A percentile compares a stretch with the other conserved stretches of the same genome.
Evolutionary conservation across 2,797 vertebrate genomes (phyloP).

Genomic region (Centroberyx gerrardi): DNA sequence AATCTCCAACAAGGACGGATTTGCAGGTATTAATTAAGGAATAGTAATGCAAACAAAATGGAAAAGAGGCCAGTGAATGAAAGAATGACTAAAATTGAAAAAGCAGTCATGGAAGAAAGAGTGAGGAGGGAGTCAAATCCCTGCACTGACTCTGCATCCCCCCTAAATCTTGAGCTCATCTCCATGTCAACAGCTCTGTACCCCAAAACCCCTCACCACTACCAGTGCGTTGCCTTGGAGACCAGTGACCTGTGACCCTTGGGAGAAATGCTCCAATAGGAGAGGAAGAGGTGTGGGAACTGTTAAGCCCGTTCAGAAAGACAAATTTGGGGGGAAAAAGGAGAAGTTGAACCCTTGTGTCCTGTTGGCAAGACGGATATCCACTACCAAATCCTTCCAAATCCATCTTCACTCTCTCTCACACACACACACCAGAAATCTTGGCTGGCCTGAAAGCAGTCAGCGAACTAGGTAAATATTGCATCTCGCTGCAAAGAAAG

Average conservation of each 20-base stretch:
- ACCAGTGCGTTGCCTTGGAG: constrained; percentile 66
- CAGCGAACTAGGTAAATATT: constrained; percentile 52
- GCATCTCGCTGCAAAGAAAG: constrained; percentile 42
- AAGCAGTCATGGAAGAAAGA: neutral
- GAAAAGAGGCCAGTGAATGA: neutral
- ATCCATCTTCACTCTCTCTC: neutral
- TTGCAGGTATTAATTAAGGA: neutral
- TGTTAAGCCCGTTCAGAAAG: constrained; percentile 54
- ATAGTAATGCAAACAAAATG: neutral
- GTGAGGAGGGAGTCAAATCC: neutral
- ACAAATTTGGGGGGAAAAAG: constrained; percentile 51
- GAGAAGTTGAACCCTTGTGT: constrained; percentile 28
- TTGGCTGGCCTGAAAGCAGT: constrained; percentile 16
- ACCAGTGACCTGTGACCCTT: constrained; percentile 62
- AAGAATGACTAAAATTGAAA: neutral
- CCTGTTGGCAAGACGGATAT: constrained; percentile 30
- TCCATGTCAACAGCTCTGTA: constrained; percentile 69
- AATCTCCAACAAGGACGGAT: neutral
- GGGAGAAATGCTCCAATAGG: constrained; percentile 49
- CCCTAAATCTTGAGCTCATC: constrained; percentile 48
- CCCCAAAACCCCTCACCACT: constrained; percentile 40
- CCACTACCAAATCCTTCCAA: constrained; percentile 1
- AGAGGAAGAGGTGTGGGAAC: constrained; percentile 65
- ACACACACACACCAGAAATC: constrained; percentile 14
- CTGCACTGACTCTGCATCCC: neutral